Evolutionary conservation across 2,113 vertebrate species (phyloP).

Genomic region (Callipepla californica): DNA sequence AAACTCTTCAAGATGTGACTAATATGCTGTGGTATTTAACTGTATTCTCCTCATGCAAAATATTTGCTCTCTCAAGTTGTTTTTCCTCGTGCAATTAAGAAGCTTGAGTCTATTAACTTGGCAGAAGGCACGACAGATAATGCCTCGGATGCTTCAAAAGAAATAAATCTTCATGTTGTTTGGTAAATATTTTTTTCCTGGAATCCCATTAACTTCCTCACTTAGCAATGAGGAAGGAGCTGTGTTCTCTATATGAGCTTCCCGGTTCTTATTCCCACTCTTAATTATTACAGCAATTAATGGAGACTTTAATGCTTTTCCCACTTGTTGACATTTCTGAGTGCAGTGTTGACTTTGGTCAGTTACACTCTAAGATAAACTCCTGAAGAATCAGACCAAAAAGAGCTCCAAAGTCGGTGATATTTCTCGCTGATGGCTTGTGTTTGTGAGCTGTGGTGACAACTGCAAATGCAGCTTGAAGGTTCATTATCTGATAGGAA

Average conservation of each 20-base stretch:
- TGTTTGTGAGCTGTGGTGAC: neutral
- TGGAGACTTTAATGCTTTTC: neutral
- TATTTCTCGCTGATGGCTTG: neutral
- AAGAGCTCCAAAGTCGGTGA: neutral
- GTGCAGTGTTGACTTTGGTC: neutral
- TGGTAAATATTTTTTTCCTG: neutral
- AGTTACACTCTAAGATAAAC: neutral
- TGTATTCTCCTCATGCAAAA: neutral
- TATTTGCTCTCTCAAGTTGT: neutral
- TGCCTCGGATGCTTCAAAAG: neutral
- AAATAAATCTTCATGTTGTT: neutral
- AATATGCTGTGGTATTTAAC: neutral
- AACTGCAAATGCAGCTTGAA: neutral
- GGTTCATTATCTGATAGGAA: neutral
- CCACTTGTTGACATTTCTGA: neutral
- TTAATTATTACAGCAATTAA: neutral
- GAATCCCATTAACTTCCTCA: neutral
- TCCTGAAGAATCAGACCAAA: neutral
- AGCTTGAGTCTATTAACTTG: neutral
- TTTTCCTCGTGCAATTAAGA: neutral
- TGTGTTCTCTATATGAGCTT: neutral
- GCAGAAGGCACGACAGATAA: neutral
- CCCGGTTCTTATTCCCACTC: rapidly evolving
- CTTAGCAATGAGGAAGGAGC: neutral
- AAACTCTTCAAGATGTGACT: neutral